Base-by-base conservation (phyloP, 2,888 invertebrate genomes). In the Vesta saturnalis region DNA sequence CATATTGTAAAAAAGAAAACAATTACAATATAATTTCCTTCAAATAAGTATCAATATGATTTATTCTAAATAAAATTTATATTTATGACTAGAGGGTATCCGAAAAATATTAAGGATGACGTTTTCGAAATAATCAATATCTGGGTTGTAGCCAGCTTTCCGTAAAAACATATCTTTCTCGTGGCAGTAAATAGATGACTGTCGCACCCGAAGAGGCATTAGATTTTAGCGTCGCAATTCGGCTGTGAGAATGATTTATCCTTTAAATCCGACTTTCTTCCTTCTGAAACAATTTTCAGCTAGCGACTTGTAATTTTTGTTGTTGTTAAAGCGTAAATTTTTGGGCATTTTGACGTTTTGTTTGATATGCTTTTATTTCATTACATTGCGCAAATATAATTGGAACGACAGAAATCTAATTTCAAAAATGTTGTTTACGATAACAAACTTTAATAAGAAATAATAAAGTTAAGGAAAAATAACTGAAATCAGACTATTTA, bases 121-220 rank as follows among this genome's bases (percentile, higher is more conserved):
- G 46, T 64, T 72, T 69, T 65, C 60, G 61, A 70, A 73, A 73
- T 71, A 73, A 72, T 72, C 72, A 71, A 73, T 73, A 72, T 59
- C 63, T 63, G 47, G 54, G 61, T 49, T 60, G 57, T 49, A 60
- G 64, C 22, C 71, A 66, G 71, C 68, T 58, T 71, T 72, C 71
- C 69, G 67, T 73, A 72, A 66, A 61, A 66, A 72, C 71, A 72
- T 72, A 70, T 73, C 68, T 70, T 71, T 67, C 56, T 58, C 67
- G 65, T 73, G 70, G 74, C 72, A 70, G 72, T 55, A 73, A 69
- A 74, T 74, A 70, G 70, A 72, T 74, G 70, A 69, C 71, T 67
- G 71, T 71, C 71, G 69, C 64, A 67, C 66, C 70, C 68, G 71
- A 73, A 73, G 73, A 72, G 71, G 69, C 69, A 73, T 73, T 75